Conservation (phyloP, 2,888 invertebrate genomes). For the Tridacna gigas region DNA sequence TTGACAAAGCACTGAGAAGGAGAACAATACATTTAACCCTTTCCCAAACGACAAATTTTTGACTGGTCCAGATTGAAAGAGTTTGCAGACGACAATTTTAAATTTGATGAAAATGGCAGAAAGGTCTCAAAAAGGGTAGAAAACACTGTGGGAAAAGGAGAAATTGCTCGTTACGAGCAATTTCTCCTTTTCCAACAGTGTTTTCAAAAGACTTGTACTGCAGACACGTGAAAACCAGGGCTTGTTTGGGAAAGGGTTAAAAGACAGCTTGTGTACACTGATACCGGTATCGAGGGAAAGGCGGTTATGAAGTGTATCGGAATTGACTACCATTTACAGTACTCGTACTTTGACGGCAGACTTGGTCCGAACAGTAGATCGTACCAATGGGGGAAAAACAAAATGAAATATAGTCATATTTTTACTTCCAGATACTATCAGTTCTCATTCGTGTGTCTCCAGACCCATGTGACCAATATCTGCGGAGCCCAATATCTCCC, state of each 20-base stretch:
- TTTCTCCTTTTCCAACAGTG: neutral
- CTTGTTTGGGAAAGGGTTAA: neutral
- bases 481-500: slow-evolving; percentile 1
- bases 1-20: too few relatives aligned
- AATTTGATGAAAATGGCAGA: too few relatives aligned
- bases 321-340: too few relatives aligned
- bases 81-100: too few relatives aligned
- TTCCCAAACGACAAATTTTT: too few relatives aligned
- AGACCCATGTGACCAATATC: slow-evolving; percentile 12
- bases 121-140: too few relatives aligned
- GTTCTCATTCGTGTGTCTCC: neutral
- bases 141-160: neutral
- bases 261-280: too few relatives aligned
- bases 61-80: too few relatives aligned
- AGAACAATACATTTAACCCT: too few relatives aligned
- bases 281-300: too few relatives aligned
- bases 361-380: neutral
- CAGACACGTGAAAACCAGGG: neutral
- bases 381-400: neutral
- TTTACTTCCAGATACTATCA: neutral
- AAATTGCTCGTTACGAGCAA: neutral
- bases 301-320: too few relatives aligned
- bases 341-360: neutral
- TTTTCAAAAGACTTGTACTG: neutral
- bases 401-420: neutral